phyloP scores from a whole-genome alignment of 2,113 vertebrate species.

The Uria aalge region DNA sequence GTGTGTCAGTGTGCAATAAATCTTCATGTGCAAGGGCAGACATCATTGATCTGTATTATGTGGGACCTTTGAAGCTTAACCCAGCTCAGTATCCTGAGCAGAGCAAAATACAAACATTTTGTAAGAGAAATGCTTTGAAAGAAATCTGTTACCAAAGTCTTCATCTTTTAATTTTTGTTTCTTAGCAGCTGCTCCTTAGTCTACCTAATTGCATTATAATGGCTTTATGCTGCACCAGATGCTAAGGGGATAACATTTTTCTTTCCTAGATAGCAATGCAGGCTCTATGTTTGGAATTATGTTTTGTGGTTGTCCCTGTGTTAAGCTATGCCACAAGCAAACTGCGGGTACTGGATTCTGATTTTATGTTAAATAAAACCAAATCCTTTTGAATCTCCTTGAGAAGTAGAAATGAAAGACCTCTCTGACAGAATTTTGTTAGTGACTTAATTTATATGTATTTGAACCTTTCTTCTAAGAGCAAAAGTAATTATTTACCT shows the following conservation, averaged over 20 bases:
- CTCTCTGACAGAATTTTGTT: neutral
- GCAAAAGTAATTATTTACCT: neutral
- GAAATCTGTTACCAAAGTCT: conserved; percentile 36
- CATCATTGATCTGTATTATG: neutral
- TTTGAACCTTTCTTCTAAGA: neutral
- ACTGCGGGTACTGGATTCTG: neutral
- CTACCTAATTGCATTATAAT: conserved; percentile 72
- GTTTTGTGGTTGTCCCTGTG: neutral
- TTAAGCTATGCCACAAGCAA: neutral
- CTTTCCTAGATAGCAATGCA: conserved; percentile 8
- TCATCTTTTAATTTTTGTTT: conserved; percentile 64
- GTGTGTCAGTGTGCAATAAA: neutral
- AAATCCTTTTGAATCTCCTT: neutral
- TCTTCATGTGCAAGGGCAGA: neutral
- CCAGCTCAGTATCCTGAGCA: neutral
- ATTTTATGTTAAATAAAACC: neutral
- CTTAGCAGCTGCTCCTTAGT: conserved; percentile 67
- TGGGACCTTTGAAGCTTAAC: neutral
- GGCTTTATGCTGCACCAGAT: conserved; percentile 63
- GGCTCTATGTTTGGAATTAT: conserved; percentile 37
- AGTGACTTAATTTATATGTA: neutral
- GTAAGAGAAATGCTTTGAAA: conserved; percentile 27
- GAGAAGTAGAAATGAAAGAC: neutral
- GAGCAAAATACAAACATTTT: neutral
- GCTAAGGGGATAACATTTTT: conserved; percentile 50